phyloP scores from a whole-genome alignment of 2,113 vertebrate genomes.

The Sorex fumeus region DNA sequence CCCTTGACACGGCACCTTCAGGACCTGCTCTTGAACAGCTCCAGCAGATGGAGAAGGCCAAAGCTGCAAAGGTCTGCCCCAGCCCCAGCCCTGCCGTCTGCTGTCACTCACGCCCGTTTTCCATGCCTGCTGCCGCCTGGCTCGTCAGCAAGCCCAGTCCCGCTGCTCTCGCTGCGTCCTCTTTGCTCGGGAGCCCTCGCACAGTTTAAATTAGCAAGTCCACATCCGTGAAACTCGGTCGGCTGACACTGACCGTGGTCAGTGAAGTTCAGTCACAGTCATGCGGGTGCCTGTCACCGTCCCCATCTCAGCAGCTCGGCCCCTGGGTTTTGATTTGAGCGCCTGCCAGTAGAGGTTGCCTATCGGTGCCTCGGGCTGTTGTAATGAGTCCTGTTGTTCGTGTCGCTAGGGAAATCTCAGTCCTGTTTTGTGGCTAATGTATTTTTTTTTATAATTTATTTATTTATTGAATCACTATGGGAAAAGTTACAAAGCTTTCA shows the following conservation, averaged over 20 bases:
- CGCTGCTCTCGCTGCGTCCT: neutral
- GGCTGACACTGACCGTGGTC: too few relatives aligned
- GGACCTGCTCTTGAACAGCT: conserved; percentile 97
- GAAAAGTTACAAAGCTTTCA: too few relatives aligned
- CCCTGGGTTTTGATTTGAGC: conserved; percentile 22
- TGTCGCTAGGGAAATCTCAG: neutral
- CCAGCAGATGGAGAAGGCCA: conserved; percentile 97
- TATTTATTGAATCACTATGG: too few relatives aligned
- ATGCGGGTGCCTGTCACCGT: too few relatives aligned
- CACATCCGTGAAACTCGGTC: neutral
- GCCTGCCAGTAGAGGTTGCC: conserved; percentile 15
- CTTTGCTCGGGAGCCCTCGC: neutral
- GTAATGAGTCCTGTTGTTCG: neutral
- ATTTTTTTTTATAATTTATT: neutral
- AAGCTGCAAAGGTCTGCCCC: conserved; percentile 92
- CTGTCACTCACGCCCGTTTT: neutral
- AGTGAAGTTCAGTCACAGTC: too few relatives aligned
- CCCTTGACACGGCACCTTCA: conserved; percentile 94
- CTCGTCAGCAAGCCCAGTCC: too few relatives aligned
- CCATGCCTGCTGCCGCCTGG: too few relatives aligned
- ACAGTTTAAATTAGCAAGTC: conserved; percentile 40
- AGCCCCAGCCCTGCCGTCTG: neutral
- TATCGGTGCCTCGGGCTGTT: neutral
- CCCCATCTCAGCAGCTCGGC: neutral
- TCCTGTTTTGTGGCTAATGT: neutral